Evolutionary conservation across 2,888 invertebrate species (phyloP).

Genomic region (Globia sparganii): DNA sequence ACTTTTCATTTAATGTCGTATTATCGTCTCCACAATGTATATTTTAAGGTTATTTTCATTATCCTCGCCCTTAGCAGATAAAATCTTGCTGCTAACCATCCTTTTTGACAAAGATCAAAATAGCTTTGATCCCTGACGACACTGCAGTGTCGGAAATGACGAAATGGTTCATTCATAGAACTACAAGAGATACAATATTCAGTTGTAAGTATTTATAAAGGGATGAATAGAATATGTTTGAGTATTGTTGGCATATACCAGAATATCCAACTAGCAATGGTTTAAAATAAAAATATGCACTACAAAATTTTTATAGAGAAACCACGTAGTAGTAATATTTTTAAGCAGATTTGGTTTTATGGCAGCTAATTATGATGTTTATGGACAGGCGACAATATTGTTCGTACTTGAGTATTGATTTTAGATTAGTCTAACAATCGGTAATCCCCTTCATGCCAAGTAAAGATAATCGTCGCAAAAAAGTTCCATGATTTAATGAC

Average conservation of each 20-base stretch:
- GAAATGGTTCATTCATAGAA: constrained; percentile 39
- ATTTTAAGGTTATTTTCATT: constrained; percentile 7
- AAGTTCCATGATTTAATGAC: constrained; percentile 32
- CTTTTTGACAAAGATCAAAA: constrained; percentile 30
- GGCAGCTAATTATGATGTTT: not conserved
- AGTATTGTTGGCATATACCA: constrained; percentile 20
- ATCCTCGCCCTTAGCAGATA: not conserved
- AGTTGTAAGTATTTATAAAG: constrained; percentile 29
- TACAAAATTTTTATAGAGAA: not conserved
- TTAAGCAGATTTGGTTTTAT: constrained; percentile 4
- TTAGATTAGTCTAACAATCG: not conserved
- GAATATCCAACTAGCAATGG: not conserved
- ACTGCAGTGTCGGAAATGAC: constrained; percentile 38
- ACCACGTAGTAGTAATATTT: not conserved
- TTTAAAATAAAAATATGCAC: not conserved
- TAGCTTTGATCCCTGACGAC: constrained; percentile 22
- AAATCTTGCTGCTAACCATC: constrained; percentile 13
- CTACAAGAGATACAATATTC: constrained; percentile 28
- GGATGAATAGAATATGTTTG: constrained; percentile 29
- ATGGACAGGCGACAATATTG: not conserved
- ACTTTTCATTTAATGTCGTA: not conserved
- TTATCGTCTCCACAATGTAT: not conserved
- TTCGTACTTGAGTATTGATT: not conserved
- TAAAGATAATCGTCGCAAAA: not conserved
- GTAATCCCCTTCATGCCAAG: not conserved